Percentiles rank a stretch among this genome's conserved stretches.
phyloP scores from a whole-genome alignment of 2,113 vertebrate species.

The Pao palembangensis region DNA sequence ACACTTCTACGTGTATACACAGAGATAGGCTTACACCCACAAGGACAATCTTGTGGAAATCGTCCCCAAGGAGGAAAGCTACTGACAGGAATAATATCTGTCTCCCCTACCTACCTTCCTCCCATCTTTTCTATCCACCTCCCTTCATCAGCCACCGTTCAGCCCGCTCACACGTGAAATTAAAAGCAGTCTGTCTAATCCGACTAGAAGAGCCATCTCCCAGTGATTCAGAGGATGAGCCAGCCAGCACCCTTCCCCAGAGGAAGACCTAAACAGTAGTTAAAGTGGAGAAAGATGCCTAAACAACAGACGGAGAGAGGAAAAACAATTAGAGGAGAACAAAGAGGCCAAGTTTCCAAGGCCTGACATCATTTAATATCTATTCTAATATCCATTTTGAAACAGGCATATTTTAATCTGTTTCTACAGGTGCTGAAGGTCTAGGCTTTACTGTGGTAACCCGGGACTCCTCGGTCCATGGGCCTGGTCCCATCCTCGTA shows the following conservation, averaged over 20 bases:
- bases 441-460: slow-evolving; percentile 97
- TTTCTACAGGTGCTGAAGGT: slow-evolving; percentile 81
- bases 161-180: slow-evolving; percentile 77
- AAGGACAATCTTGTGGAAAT: slow-evolving; percentile 56
- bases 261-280: slow-evolving; percentile 50
- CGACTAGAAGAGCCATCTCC: slow-evolving; percentile 47
- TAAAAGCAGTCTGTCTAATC: slow-evolving; percentile 75
- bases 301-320: slow-evolving; percentile 9
- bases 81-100: slow-evolving; percentile 45
- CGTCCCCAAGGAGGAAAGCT: slow-evolving; percentile 48
- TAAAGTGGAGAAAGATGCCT: slow-evolving; percentile 43
- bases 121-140: slow-evolving; percentile 38
- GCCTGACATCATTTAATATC: no score
- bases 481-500: slow-evolving; percentile 90
- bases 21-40: slow-evolving; percentile 29
- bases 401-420: not conserved
- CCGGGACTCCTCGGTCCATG: slow-evolving; percentile 84
- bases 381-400: no score
- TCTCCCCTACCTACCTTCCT: slow-evolving; percentile 23
- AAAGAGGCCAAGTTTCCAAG: not conserved
- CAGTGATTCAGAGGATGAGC: slow-evolving; percentile 28
- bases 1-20: slow-evolving; percentile 29
- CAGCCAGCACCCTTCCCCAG: slow-evolving; percentile 27
- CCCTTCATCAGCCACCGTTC: slow-evolving; percentile 49
- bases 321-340: not conserved